Conservation (phyloP, 2,797 vertebrate genomes). For the Gadopsis marmoratus region DNA sequence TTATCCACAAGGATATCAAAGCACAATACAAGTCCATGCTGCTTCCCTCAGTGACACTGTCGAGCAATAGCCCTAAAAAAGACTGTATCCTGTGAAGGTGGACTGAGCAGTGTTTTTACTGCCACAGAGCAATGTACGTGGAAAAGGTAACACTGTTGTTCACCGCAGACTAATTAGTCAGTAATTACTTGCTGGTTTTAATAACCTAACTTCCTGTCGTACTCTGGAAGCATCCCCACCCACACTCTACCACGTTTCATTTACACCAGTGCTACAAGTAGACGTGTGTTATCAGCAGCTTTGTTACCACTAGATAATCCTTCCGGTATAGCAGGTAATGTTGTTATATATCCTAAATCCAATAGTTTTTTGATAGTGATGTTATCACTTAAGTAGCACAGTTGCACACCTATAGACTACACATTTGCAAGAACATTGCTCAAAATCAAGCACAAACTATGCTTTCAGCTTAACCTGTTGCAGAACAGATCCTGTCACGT, state of each 20-base stretch:
- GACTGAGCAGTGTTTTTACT: constrained; percentile 5
- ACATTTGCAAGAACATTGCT: not conserved
- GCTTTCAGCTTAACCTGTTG: not conserved
- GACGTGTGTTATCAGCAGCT: not conserved
- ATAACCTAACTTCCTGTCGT: constrained; percentile 37
- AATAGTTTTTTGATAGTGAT: not conserved
- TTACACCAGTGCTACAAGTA: constrained; percentile 3
- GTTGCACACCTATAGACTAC: not conserved
- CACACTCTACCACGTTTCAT: not conserved
- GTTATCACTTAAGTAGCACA: not conserved
- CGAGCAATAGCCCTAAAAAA: constrained; percentile 6
- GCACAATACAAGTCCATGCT: constrained; percentile 53
- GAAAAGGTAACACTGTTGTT: constrained; percentile 24
- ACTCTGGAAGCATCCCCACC: constrained; percentile 12
- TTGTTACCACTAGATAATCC: not conserved
- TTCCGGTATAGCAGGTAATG: not conserved
- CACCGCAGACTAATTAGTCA: constrained; percentile 34
- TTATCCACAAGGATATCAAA: constrained; percentile 73
- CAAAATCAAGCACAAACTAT: not conserved
- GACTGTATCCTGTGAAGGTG: constrained; percentile 12
- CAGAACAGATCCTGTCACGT: not conserved
- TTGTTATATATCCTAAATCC: not conserved
- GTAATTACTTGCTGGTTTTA: constrained; percentile 37
- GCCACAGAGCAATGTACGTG: constrained; percentile 19
- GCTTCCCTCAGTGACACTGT: constrained; percentile 31